Evolutionary conservation across 2,888 invertebrate species (phyloP), one percentile per base, ranked within the genome.

Genomic region (Ormyrus rosae): DNA sequence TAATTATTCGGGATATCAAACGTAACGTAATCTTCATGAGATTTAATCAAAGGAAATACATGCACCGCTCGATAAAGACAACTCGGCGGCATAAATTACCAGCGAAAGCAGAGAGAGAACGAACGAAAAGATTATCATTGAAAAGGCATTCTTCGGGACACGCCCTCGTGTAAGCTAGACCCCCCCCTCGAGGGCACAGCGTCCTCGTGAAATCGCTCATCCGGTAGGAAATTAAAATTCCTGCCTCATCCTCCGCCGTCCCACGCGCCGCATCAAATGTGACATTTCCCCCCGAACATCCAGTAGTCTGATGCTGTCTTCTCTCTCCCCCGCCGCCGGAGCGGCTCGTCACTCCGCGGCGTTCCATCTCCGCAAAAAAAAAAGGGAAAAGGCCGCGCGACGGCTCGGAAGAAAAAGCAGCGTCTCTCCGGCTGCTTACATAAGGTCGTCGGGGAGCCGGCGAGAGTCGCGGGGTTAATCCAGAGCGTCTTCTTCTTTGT

Each of bases 401-500:
- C 19, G 19, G 19, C 19, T 19, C 19, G 19, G 46, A 77, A 55
- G 74, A 74, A 69, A 63, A 78, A 67, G 70, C 51, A 13, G 60
- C 72, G 72, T 63, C 65, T 78, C 78, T 73, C 76, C 61, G 79
- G 68, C 72, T 69, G 78, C 67, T 68, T 81, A 74, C 81, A 74
- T 81, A 81, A 78, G 68, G 58, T 45, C 64, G 65, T 34, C 56
- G 50, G 10, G 5, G 67, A 72, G 69, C 19, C 1, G 19, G 1
- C 56, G 77, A 81, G 46, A 72, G 67, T 70, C 71, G 50, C 50
- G 82, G 64, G 70, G 68, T 34, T 71, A 80, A 78, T 70, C 48
- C 69, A 19, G 13, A 19, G 13, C 10, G 10, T 6, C 64, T 48
- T 50, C 48, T n/a, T 1, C 46, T 89, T 89, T 86, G 86, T 88